phyloP scores from a whole-genome alignment of 2,113 vertebrate species.

The Girardinichthys multiradiatus region DNA sequence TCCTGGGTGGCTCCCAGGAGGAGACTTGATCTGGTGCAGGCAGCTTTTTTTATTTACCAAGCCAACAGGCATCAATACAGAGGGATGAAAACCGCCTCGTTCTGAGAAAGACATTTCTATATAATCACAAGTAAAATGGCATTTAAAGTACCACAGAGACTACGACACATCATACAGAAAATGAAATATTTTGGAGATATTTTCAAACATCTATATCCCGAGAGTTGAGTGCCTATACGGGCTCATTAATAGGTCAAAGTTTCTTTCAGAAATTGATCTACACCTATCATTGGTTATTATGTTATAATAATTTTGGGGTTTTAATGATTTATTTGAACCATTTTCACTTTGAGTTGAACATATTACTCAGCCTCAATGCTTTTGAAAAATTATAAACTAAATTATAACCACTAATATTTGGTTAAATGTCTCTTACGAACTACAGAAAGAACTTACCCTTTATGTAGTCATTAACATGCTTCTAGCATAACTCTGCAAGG shows the following conservation, averaged over 20 bases:
- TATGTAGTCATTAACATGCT: background rate
- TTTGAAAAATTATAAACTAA: background rate
- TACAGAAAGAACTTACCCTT: too few species aligned
- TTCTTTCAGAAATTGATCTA: background rate
- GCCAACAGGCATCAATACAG: constrained; percentile 25
- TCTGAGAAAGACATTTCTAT: constrained; percentile 1
- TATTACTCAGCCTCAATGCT: background rate
- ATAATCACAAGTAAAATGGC: constrained; percentile 8
- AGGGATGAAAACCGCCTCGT: background rate
- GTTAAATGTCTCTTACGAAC: too few species aligned
- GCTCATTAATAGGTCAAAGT: background rate
- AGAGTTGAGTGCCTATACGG: background rate
- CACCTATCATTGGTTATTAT: background rate
- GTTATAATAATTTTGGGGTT: background rate
- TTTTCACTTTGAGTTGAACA: background rate
- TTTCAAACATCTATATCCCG: constrained; percentile 61
- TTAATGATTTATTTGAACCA: background rate
- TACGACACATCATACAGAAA: constrained; percentile 30
- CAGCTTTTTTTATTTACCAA: constrained; percentile 27
- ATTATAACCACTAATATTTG: too few species aligned
- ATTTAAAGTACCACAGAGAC: constrained; percentile 22
- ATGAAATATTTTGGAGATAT: constrained; percentile 62
- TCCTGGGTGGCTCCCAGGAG: constrained; percentile 14
- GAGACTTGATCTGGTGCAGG: constrained; percentile 21
- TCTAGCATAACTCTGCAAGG: background rate